Conservation (phyloP, 2,113 vertebrate species). For the Muntiacus reevesi region DNA sequence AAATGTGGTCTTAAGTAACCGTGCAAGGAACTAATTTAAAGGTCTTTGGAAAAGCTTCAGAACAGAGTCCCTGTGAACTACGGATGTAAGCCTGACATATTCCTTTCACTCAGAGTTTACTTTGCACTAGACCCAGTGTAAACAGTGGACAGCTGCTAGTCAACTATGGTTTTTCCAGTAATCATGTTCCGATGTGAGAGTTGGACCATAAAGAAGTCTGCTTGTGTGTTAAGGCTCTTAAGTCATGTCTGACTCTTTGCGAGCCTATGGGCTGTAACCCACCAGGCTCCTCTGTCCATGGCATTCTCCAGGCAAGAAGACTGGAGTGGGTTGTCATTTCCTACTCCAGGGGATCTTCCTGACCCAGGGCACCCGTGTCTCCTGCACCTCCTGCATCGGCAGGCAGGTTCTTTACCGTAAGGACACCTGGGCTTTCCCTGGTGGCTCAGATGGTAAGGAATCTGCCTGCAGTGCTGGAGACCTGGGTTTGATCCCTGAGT, state of each 20-base stretch:
- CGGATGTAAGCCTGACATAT: rapidly evolving
- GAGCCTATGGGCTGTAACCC: neutral
- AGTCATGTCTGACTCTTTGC: rapidly evolving
- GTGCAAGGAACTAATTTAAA: neutral
- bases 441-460: neutral
- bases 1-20: neutral
- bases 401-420: neutral
- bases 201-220: neutral
- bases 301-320: neutral
- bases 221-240: neutral
- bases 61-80: neutral
- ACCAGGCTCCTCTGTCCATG: neutral
- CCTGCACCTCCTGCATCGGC: neutral
- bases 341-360: neutral
- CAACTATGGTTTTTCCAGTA: neutral
- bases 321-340: neutral
- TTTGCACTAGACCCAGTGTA: rapidly evolving
- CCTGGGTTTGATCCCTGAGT: neutral
- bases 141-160: no score
- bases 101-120: neutral
- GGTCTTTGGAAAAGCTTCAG: neutral
- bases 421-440: neutral
- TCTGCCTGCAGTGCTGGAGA: neutral
- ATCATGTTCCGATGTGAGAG: neutral
- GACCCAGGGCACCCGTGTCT: rapidly evolving